Conservation (phyloP, 2,797 vertebrate genomes). For the Huso huso region DNA sequence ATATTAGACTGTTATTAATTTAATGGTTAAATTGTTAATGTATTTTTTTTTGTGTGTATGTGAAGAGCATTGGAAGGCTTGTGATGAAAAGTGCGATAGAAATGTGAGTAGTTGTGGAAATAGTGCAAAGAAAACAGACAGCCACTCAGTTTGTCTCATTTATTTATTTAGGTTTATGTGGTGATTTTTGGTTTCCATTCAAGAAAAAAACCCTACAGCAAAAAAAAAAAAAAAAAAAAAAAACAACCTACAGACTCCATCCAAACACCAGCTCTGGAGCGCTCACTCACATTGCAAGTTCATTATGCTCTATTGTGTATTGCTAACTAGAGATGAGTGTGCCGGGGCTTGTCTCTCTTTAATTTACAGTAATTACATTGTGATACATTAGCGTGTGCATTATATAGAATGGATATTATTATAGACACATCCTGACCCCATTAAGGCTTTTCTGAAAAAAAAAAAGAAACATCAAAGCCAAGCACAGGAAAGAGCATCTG, state of each 20-base stretch:
- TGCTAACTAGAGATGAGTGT: not conserved
- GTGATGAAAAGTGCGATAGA: no score
- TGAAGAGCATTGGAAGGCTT: no score
- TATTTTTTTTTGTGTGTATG: no score
- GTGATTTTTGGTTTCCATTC: not conserved
- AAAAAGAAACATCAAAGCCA: not conserved
- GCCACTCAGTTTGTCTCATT: no score
- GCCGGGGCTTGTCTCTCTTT: constrained; percentile 5
- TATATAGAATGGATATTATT: constrained; percentile 6
- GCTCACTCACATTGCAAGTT: not conserved
- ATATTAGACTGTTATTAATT: no score
- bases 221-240: not conserved
- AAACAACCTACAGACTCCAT: not conserved
- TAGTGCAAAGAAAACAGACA: no score
- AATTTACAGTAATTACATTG: constrained; percentile 13
- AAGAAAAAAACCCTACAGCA: not conserved
- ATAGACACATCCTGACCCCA: constrained; percentile 1
- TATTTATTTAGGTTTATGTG: not conserved
- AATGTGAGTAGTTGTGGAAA: no score
- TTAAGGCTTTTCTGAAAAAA: constrained; percentile 4
- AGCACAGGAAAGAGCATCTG: not conserved
- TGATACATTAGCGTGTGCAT: constrained; percentile 4
- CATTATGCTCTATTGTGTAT: not conserved
- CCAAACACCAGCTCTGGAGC: not conserved
- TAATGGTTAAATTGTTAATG: no score